phyloP scores from a whole-genome alignment of 64 coral and sea anemone species.

The Pachyseris speciosa region DNA sequence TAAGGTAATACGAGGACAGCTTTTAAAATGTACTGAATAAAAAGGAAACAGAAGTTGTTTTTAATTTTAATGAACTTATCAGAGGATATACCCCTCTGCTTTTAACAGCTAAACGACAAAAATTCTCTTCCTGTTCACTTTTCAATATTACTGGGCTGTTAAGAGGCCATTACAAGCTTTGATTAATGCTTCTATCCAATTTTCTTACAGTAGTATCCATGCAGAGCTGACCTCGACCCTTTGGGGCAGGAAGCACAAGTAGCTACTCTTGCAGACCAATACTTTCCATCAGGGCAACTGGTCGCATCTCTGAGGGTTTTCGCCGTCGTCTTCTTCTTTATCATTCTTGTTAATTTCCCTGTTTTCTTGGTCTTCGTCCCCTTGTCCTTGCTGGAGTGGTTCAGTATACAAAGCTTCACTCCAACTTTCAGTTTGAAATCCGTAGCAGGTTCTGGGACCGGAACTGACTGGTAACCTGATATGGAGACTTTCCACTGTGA shows the following conservation, averaged over 20 bases:
- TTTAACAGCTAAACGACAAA: too few relatives aligned
- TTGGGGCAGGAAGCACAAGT: not conserved
- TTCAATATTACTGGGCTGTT: too few relatives aligned
- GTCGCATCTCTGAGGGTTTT: not conserved
- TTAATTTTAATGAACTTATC: too few relatives aligned
- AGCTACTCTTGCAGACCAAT: not conserved
- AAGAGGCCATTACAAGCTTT: too few relatives aligned
- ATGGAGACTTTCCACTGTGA: not conserved
- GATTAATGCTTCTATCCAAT: too few relatives aligned
- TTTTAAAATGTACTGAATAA: too few relatives aligned
- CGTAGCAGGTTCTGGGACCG: not conserved
- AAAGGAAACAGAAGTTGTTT: too few relatives aligned
- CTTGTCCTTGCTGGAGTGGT: not conserved
- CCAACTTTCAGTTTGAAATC: conserved; percentile 27
- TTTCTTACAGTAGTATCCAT: conserved; percentile 29
- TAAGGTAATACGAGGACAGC: too few relatives aligned
- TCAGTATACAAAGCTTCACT: conserved; percentile 28
- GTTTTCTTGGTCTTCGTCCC: not conserved
- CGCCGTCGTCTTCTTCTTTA: not conserved
- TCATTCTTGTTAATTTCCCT: not conserved
- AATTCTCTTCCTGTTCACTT: too few relatives aligned
- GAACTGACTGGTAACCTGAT: not conserved
- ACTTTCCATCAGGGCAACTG: not conserved
- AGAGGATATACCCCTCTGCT: too few relatives aligned
- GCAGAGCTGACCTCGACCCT: not conserved